Percentiles rank a stretch among this genome's conserved stretches.
Conservation (phyloP, 1,140 invertebrate species). For the Tetramorium parvispinum region DNA sequence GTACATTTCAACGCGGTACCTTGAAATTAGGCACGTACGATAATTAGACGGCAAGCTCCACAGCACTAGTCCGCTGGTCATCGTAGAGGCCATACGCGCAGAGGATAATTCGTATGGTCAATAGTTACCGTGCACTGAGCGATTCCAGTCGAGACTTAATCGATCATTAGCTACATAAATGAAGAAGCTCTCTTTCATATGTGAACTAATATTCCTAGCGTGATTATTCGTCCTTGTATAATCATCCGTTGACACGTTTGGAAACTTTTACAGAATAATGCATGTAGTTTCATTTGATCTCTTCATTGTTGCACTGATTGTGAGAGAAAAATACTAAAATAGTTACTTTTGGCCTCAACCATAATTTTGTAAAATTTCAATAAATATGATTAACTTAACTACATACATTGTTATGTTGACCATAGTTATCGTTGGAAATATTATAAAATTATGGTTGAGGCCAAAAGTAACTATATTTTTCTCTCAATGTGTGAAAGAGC, state of each 20-base stretch:
- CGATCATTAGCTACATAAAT: conserved; percentile 46
- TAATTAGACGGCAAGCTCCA: conserved; percentile 69
- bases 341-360: too few relatives aligned
- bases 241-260: not conserved
- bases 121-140: conserved; percentile 53
- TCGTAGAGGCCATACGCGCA: conserved; percentile 62
- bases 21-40: conserved; percentile 76
- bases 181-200: not conserved
- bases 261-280: not conserved
- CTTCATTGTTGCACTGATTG: not conserved
- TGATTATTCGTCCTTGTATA: not conserved
- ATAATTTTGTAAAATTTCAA: too few relatives aligned
- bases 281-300: not conserved
- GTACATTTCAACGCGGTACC: conserved; percentile 70
- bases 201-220: not conserved
- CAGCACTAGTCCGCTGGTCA: conserved; percentile 64
- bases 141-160: conserved; percentile 42
- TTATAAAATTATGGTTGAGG: too few relatives aligned
- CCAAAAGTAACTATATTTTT: too few relatives aligned
- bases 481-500: not conserved
- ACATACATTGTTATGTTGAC: too few relatives aligned
- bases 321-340: too few relatives aligned
- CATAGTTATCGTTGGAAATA: too few relatives aligned
- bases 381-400: too few relatives aligned
- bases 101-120: conserved; percentile 71